A percentile compares a stretch with the other conserved stretches of the same genome.
These are phyloP conservation scores for Taurulus bubalis DNA, from an alignment of 2,113 vertebrate species.

Conservation along the genomic window DNA sequence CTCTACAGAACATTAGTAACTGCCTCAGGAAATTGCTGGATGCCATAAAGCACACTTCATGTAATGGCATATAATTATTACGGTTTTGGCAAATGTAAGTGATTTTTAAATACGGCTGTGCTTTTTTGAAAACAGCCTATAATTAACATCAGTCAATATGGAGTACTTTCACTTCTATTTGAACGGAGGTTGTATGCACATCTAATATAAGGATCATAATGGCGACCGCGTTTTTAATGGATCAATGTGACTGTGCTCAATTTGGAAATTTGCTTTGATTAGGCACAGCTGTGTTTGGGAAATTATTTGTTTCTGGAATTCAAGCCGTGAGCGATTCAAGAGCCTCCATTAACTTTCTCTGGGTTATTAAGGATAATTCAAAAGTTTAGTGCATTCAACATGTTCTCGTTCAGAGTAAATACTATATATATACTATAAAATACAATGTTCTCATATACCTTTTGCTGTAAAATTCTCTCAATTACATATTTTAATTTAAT, in stretches of 20 bases:
- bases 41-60: constrained; percentile 16
- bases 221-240: constrained; percentile 40
- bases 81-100: constrained; percentile 32
- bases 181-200: neutral
- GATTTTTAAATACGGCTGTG: constrained; percentile 33
- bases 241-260: constrained; percentile 26
- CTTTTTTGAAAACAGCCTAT: constrained; percentile 36
- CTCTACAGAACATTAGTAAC: constrained; percentile 35
- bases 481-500: neutral
- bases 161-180: constrained; percentile 25
- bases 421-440: neutral
- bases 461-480: neutral
- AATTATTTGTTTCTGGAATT: constrained; percentile 40
- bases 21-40: constrained; percentile 8
- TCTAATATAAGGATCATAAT: constrained; percentile 15
- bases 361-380: neutral
- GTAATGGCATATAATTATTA: constrained; percentile 40
- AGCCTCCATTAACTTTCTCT: neutral
- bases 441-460: neutral
- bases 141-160: constrained; percentile 52
- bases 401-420: neutral
- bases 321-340: neutral
- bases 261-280: constrained; percentile 45
- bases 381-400: neutral
- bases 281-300: constrained; percentile 60